Evolutionary conservation across 2,888 invertebrate species (phyloP).

Genomic region (Mesorhabditis belari): DNA sequence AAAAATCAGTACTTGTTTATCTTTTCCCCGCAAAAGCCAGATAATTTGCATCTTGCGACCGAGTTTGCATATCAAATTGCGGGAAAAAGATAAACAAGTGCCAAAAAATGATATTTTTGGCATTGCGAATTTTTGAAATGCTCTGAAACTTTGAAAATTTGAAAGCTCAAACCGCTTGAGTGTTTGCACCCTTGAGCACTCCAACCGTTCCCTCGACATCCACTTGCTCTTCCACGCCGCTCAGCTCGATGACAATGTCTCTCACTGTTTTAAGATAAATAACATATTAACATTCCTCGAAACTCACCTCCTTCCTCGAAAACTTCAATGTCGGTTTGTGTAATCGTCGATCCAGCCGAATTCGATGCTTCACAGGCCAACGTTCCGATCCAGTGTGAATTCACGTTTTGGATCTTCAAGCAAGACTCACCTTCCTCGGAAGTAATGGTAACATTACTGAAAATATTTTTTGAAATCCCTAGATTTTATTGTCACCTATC

Average conservation of each 20-base stretch:
- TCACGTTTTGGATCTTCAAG: slow-evolving; percentile 13
- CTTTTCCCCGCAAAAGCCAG: no score
- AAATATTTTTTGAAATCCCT: neutral
- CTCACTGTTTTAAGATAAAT: neutral
- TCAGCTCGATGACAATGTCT: neutral
- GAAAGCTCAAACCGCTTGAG: neutral
- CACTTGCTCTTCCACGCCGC: neutral
- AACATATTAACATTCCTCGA: no score
- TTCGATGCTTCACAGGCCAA: slow-evolving; percentile 24
- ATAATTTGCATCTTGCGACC: neutral
- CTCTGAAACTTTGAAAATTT: neutral
- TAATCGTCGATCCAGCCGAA: slow-evolving; percentile 22
- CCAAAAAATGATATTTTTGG: neutral
- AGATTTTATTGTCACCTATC: neutral
- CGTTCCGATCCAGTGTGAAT: slow-evolving; percentile 15
- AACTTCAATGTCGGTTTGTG: slow-evolving; percentile 8
- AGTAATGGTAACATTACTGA: slow-evolving; percentile 12
- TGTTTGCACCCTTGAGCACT: neutral
- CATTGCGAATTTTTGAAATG: neutral
- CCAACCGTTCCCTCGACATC: neutral
- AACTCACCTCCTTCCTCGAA: slow-evolving; percentile 4
- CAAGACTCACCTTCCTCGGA: slow-evolving; percentile 33
- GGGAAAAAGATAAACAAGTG: neutral
- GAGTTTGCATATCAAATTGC: neutral
- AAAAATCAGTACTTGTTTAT: no score